A percentile compares a stretch with the other conserved stretches of the same genome.
Evolutionary conservation across 2,888 invertebrate species (phyloP).

Genomic region (Noctua pronuba): DNA sequence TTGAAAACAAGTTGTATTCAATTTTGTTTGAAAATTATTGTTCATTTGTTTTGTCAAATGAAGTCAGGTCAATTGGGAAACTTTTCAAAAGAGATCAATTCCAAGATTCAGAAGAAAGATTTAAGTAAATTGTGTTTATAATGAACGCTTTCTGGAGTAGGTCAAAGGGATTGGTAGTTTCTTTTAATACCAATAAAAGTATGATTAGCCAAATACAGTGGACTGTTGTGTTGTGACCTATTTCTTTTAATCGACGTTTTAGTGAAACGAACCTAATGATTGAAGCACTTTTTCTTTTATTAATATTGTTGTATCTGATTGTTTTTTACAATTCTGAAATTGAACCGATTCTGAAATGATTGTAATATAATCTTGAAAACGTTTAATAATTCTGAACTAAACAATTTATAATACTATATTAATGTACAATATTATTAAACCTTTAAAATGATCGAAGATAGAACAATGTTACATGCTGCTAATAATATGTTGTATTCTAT

Average conservation of each 20-base stretch:
- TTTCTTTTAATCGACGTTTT: conserved; percentile 16
- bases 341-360: background rate
- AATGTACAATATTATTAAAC: background rate
- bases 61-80: conserved; percentile 16
- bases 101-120: background rate
- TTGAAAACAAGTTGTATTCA: background rate
- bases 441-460: background rate
- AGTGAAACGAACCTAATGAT: conserved; percentile 6
- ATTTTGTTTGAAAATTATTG: background rate
- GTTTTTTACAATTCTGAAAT: background rate
- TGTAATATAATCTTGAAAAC: background rate
- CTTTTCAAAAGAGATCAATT: background rate
- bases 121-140: conserved; percentile 17
- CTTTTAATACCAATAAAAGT: conserved; percentile 16
- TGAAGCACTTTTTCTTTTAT: background rate
- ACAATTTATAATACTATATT: background rate
- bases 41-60: conserved; percentile 8
- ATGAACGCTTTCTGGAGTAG: conserved; percentile 26
- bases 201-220: conserved; percentile 12
- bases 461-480: background rate
- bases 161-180: conserved; percentile 32
- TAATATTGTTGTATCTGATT: background rate
- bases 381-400: background rate
- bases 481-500: background rate
- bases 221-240: background rate